phyloP scores from a whole-genome alignment of 2,113 vertebrate species.

The Eudorcas thomsonii region DNA sequence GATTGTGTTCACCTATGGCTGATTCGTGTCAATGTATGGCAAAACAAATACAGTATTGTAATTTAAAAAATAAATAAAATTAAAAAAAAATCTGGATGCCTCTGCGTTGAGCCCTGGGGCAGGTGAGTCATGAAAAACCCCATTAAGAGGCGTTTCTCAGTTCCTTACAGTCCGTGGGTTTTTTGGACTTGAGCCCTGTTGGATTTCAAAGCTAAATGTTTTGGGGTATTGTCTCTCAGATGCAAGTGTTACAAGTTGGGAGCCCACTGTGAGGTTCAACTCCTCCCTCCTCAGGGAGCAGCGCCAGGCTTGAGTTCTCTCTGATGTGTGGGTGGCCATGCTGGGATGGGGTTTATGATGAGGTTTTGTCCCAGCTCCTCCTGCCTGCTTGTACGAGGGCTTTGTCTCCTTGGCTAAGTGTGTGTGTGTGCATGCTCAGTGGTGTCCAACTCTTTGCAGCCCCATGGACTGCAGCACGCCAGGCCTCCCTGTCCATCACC shows the following conservation, averaged over 20 bases:
- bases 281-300: not conserved
- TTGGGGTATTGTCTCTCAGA: not conserved
- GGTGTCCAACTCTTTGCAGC: not conserved
- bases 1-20: no score
- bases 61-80: no score
- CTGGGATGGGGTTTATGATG: not conserved
- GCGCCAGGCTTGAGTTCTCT: not conserved
- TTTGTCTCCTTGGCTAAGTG: not conserved
- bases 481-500: not conserved
- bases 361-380: not conserved
- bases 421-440: not conserved
- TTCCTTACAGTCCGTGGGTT: not conserved
- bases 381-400: no score
- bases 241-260: not conserved
- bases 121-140: not conserved
- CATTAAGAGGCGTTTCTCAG: not conserved
- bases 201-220: not conserved
- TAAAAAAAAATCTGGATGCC: not conserved
- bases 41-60: no score
- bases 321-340: not conserved
- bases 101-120: not conserved
- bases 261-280: not conserved
- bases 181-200: not conserved
- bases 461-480: fast-evolving
- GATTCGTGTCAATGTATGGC: no score